Evolutionary conservation across 2,797 vertebrate species (phyloP).

Genomic region (Chaetodon trifasciatus): DNA sequence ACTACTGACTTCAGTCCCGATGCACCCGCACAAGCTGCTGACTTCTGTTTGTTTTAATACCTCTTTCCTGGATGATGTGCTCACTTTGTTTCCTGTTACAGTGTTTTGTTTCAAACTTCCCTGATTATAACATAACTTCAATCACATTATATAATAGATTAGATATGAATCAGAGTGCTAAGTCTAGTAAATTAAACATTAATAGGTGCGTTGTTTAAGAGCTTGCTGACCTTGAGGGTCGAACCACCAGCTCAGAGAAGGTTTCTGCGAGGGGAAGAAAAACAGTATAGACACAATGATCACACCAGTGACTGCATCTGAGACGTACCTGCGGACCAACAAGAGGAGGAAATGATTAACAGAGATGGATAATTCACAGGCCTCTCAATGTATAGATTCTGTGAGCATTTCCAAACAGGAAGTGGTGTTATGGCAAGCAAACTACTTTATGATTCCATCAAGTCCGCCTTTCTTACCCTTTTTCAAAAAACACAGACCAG

Average conservation of each 20-base stretch:
- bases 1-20: constrained; percentile 22
- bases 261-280: constrained; percentile 96
- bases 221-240: constrained; percentile 90
- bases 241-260: constrained; percentile 95
- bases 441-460: neutral
- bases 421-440: neutral
- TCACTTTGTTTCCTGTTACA: neutral
- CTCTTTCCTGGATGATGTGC: neutral
- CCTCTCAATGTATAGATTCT: neutral
- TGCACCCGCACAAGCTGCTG: neutral
- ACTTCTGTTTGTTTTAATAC: neutral
- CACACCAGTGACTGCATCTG: constrained; percentile 95
- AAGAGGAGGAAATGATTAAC: constrained; percentile 2
- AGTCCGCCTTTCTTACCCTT: constrained; percentile 88
- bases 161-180: neutral
- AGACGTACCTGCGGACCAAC: constrained; percentile 88
- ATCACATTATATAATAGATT: neutral
- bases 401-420: neutral
- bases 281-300: constrained; percentile 93
- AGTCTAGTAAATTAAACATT: neutral
- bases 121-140: neutral
- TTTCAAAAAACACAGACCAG: constrained; percentile 93
- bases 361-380: neutral
- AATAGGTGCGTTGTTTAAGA: neutral
- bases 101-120: neutral